Evolutionary conservation across 2,888 invertebrate species (phyloP).

Genomic region (Epinotia ramella): DNA sequence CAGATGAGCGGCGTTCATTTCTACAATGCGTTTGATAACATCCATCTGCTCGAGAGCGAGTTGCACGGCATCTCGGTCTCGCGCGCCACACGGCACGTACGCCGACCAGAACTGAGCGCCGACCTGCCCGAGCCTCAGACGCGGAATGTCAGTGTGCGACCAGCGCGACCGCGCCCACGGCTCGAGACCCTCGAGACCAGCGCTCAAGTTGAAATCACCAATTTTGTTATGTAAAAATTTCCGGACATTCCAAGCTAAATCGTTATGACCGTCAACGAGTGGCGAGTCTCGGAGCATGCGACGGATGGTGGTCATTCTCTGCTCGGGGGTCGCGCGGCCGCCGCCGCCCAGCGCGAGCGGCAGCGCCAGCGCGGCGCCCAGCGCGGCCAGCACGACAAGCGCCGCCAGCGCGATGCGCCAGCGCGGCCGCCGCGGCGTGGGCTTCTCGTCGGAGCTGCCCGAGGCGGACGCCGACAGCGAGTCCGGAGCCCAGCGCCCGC

Average conservation of each 20-base stretch:
- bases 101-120: slow-evolving; percentile 97
- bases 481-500: slow-evolving; percentile 82
- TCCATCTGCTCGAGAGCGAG: slow-evolving; percentile 94
- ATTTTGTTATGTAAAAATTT: slow-evolving; percentile 95
- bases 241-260: slow-evolving; percentile 95
- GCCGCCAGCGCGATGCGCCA: slow-evolving; percentile 86
- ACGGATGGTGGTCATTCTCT: slow-evolving; percentile 87
- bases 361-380: slow-evolving; percentile 85
- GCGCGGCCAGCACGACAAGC: slow-evolving; percentile 84
- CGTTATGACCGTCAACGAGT: slow-evolving; percentile 93
- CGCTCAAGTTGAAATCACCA: slow-evolving; percentile 87
- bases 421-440: slow-evolving; percentile 81
- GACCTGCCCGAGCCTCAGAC: slow-evolving; percentile 92
- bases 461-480: slow-evolving; percentile 80
- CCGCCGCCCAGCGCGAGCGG: slow-evolving; percentile 83
- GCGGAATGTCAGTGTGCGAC: slow-evolving; percentile 97
- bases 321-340: slow-evolving; percentile 84
- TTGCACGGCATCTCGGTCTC: slow-evolving; percentile 93
- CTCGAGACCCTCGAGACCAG: slow-evolving; percentile 87
- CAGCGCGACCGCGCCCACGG: slow-evolving; percentile 95
- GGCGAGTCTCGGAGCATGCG: slow-evolving; percentile 89
- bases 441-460: slow-evolving; percentile 82
- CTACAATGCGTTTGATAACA: slow-evolving; percentile 89
- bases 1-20: slow-evolving; percentile 90
- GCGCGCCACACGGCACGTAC: slow-evolving; percentile 93